Evolutionary conservation across 2,113 vertebrate genomes (phyloP), one percentile per base, ranked within the genome.

Genomic region (Hydropotes inermis): DNA sequence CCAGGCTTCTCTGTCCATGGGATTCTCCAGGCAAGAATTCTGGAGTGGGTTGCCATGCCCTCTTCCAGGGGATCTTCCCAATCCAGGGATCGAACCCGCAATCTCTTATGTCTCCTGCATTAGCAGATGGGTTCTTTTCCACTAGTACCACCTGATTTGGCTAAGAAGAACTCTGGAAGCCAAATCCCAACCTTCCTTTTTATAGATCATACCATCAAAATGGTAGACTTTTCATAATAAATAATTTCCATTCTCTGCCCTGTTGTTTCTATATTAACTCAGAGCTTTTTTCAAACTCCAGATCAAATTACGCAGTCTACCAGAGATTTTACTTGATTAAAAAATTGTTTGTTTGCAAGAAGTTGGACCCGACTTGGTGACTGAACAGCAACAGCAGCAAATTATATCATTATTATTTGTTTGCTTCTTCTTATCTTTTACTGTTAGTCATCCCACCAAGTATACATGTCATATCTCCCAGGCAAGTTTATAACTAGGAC

Each of bases 101-200:
- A 13, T 23, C n/a, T 39, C 67, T 74, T 6, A 12, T 23, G 10
- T 36, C 33, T 74, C 10, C n/a, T 39, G 67, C 67, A 23, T 23
- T 74, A 21, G 19, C n/a, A 74, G n/a, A 74, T 74, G 67, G n/a
- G 67, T 23, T 36, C 19, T 74, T 74, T 74, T 23, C n/a, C 19
- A 13, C n/a, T 39, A 74, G 67, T 2, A 0, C 67, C 67, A 39
- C 67, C 67, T 74, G 47, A n/a, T 64, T 43, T 50, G 23, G 61
- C 39, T 16, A 23, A 13, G 1, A 1, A 0, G 15, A 33, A 7
- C 19, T 27, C 25, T 1, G 21, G 54, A 23, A 74, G 33, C 79
- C 21, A 14, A 3, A 17, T 15, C 30, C 36, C 85, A 25, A 76
- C n/a, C 21, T 85, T 57, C 57, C 61, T 57, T 54, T 83, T 47